These are phyloP conservation scores for Heliocidaris erythrogramma DNA, from an alignment of 35 echinoderm and acorn worm genomes.

Conservation along the genomic window DNA sequence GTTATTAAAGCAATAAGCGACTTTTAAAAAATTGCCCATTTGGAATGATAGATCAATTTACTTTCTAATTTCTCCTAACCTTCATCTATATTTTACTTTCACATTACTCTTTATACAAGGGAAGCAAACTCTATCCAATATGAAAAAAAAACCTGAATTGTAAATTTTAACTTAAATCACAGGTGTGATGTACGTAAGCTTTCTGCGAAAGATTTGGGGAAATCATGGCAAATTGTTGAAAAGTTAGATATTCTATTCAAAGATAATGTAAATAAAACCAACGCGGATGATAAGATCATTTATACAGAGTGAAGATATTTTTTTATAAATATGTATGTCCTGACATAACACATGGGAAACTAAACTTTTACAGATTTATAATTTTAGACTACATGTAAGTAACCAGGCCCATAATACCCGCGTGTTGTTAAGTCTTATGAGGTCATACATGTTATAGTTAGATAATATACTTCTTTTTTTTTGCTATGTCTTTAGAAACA, in stretches of 20 bases:
- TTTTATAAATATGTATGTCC: background rate
- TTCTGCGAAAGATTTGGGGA: background rate
- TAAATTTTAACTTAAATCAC: background rate
- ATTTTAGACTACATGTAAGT: background rate
- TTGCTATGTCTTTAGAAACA: background rate
- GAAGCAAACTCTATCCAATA: background rate
- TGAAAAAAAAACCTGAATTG: background rate
- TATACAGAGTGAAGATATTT: background rate
- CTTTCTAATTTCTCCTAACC: no score
- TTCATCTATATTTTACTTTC: no score
- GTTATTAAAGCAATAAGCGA: no score
- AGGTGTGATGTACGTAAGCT: background rate
- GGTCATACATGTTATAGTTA: background rate
- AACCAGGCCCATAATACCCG: background rate
- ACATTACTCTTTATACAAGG: background rate
- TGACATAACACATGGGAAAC: background rate
- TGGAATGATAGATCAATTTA: no score
- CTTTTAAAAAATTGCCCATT: no score
- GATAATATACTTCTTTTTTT: background rate
- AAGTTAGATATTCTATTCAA: background rate
- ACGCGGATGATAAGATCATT: background rate
- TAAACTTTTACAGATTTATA: background rate
- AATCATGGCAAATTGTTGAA: background rate
- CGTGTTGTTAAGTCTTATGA: background rate
- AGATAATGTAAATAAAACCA: background rate